Conservation (phyloP, 2,113 vertebrate species). For the Nothocercus nigrocapillus region DNA sequence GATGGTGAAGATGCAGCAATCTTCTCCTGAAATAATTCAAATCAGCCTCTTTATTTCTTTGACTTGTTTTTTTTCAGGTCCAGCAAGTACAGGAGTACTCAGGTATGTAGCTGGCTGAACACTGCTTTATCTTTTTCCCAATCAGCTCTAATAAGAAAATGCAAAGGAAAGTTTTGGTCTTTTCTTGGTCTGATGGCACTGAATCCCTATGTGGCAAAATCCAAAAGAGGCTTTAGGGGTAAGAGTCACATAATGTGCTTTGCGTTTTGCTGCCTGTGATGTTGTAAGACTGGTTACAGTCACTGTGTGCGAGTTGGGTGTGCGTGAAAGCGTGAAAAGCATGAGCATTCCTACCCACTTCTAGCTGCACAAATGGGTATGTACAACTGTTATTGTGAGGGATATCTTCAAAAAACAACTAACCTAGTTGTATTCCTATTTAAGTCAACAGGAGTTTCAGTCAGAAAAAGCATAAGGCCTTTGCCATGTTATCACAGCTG, state of each 20-base stretch:
- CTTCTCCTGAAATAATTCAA: background rate
- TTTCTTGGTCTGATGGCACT: background rate
- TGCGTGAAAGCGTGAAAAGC: slow-evolving; percentile 31
- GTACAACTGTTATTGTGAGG: background rate
- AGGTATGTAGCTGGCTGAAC: background rate
- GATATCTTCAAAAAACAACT: slow-evolving; percentile 21
- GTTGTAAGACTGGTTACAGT: background rate
- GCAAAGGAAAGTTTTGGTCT: background rate
- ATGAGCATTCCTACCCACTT: slow-evolving; percentile 4
- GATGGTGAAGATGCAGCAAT: background rate
- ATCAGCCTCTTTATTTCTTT: background rate
- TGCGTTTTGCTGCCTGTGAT: background rate
- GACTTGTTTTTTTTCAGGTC: background rate
- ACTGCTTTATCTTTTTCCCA: background rate
- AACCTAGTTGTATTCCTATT: background rate
- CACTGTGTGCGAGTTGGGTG: rapidly evolving
- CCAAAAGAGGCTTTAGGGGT: background rate
- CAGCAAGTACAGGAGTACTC: background rate
- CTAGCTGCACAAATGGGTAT: background rate
- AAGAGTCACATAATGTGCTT: background rate
- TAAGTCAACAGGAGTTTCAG: background rate
- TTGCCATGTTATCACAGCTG: background rate
- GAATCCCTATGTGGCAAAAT: background rate
- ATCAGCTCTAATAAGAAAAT: background rate
- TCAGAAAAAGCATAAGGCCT: background rate